Percentiles rank a stretch among this genome's conserved stretches.
Conservation (phyloP, 2,888 invertebrate genomes). For the Drosophila acutilabella region DNA sequence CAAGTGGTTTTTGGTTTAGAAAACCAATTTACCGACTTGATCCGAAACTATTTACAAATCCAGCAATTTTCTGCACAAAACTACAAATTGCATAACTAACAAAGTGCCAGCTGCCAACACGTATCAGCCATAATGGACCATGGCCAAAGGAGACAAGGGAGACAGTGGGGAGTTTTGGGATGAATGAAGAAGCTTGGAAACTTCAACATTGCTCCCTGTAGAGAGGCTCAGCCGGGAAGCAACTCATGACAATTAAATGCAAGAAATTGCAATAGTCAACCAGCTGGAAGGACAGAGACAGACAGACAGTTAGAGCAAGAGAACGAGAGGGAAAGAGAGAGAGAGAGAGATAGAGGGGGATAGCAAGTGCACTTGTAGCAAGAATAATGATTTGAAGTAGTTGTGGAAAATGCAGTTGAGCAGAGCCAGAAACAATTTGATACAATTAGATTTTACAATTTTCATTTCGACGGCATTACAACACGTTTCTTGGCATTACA, state of each 20-base stretch:
- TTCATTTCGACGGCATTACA: constrained; percentile 50
- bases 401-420: constrained; percentile 39
- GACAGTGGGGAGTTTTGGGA: background rate
- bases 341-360: background rate
- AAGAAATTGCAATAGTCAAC: constrained; percentile 31
- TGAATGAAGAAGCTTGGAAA: background rate
- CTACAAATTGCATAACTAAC: constrained; percentile 39
- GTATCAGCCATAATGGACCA: constrained; percentile 41
- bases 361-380: constrained; percentile 5
- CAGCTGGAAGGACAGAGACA: constrained; percentile 9
- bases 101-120: constrained; percentile 43
- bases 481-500: constrained; percentile 29
- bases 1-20: background rate
- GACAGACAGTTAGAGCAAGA: background rate
- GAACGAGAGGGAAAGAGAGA: too few relatives aligned
- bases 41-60: constrained; percentile 38
- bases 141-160: background rate
- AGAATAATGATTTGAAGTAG: constrained; percentile 39
- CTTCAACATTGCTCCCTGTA: background rate
- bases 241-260: constrained; percentile 46
- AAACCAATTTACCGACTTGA: constrained; percentile 31
- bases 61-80: constrained; percentile 22
- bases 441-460: constrained; percentile 59
- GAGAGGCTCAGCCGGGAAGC: constrained; percentile 33
- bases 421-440: constrained; percentile 51